Base-by-base conservation (phyloP, 2,797 vertebrate genomes). In the Syngnathus acus region DNA sequence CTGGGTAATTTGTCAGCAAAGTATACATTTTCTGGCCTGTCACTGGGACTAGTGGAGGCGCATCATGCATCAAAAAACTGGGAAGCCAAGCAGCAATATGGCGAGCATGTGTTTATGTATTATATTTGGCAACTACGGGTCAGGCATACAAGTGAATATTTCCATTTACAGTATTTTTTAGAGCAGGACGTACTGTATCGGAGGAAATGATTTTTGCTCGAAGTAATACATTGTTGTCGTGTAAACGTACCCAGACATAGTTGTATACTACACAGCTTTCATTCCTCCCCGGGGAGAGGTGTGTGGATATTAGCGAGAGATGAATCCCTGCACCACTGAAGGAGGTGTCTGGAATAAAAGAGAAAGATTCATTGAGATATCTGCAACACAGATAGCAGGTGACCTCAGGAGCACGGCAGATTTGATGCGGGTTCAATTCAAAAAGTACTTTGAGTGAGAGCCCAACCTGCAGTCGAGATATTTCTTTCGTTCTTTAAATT, bases 351-450 rank as follows among this genome's bases (percentile, higher is more conserved):
- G 65, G 71, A 77, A 80, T 82, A 67, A 81, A 82, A 84, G 70
- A 80, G 72, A 82, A 77, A 84, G 75, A 84, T 79, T 81, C 78
- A 84, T 67, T 21, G 72, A 76, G 68, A 37, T 70, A 78, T 78
- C 70, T 69, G 77, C 71, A 77, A 72, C 75, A 51, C 57, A 81
- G 83, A 86, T 73, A 80, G 71, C 9, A 65, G 61, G 63, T 79
- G 76, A 78, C 78, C 72, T 77, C 68, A 0, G 66, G 53, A 45
- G 71, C 66, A 42, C 69, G 5, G 32, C 77, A 72, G 45, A 85
- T 79, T 76, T 83, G 83, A 87, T 77, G 71, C 72, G 70, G 78
- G 75, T 72, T 77, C 79, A 80, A 78, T 84, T 74, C 79, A 72
- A 81, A 67, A 32, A 32, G 32, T 19, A n/a, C 75, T 81, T 84